phyloP scores from a whole-genome alignment of 30 jellyfish, hydroid and myxozoan species.

The Catostylus mosaicus region DNA sequence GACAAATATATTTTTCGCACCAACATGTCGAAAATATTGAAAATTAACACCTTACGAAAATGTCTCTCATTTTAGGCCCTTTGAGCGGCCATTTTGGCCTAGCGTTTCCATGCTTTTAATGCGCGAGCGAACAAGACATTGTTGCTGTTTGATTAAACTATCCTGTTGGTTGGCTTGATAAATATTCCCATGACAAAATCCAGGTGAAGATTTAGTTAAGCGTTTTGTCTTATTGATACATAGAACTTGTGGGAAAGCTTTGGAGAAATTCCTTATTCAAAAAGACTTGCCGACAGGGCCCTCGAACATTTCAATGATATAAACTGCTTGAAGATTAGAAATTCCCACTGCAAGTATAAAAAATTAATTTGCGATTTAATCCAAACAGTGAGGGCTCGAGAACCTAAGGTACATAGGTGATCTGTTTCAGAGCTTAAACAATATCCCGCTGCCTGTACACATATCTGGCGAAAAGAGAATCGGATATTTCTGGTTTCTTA shows the following conservation, averaged over 20 bases:
- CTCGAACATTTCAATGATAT: not conserved
- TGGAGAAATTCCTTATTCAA: conserved; percentile 4
- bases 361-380: not conserved
- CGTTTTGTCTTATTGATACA: not conserved
- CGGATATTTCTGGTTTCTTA: conserved; percentile 7
- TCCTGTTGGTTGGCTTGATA: not conserved
- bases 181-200: not conserved
- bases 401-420: conserved; percentile 8
- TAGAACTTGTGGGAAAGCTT: not conserved
- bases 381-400: conserved; percentile 8
- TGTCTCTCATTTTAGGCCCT: no score
- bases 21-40: no score
- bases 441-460: not conserved
- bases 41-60: no score
- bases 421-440: conserved; percentile 15
- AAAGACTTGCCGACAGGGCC: conserved; percentile 30
- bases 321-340: conserved; percentile 9
- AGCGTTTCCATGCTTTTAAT: no score
- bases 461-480: not conserved
- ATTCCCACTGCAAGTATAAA: conserved; percentile 15
- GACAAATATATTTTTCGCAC: no score
- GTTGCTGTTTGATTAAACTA: not conserved
- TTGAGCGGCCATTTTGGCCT: no score
- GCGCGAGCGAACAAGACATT: no score
- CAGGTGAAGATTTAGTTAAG: conserved; percentile 10